Evolutionary conservation across 2,797 vertebrate genomes (phyloP).

Genomic region (Ctenosaura bakeri): DNA sequence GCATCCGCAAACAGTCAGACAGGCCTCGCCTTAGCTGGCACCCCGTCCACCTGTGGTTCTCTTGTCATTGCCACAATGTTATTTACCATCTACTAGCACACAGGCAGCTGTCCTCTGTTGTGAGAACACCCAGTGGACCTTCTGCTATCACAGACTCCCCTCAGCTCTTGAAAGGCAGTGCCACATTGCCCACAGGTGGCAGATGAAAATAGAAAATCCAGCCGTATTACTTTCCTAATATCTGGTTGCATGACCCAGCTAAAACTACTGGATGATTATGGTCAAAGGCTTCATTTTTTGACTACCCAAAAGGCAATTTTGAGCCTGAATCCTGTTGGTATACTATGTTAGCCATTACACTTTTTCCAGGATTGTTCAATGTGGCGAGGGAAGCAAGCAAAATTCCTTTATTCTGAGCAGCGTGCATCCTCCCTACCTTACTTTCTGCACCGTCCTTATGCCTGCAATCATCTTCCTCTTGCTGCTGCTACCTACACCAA

Average conservation of each 20-base stretch:
- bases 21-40: not conserved
- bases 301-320: not conserved
- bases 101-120: not conserved
- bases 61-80: slow-evolving; percentile 1
- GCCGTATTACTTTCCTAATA: slow-evolving; percentile 6
- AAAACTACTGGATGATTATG: not conserved
- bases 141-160: slow-evolving; percentile 13
- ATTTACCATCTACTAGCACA: not conserved
- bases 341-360: not conserved
- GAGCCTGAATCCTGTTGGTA: not conserved
- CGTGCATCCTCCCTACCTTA: too few species aligned
- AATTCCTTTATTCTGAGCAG: too few species aligned
- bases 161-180: not conserved
- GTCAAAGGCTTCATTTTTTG: slow-evolving; percentile 1
- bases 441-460: too few species aligned
- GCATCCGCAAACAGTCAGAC: not conserved
- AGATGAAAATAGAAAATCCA: slow-evolving; percentile 29
- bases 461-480: too few species aligned
- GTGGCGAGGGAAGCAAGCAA: too few species aligned
- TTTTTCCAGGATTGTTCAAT: too few species aligned
- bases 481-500: too few species aligned
- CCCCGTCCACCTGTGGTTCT: not conserved
- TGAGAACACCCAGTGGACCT: not conserved
- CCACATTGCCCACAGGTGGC: slow-evolving; percentile 15
- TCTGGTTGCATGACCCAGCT: not conserved